Base-by-base conservation (phyloP, 2,888 invertebrate species). In the Phorcus lineatus region DNA sequence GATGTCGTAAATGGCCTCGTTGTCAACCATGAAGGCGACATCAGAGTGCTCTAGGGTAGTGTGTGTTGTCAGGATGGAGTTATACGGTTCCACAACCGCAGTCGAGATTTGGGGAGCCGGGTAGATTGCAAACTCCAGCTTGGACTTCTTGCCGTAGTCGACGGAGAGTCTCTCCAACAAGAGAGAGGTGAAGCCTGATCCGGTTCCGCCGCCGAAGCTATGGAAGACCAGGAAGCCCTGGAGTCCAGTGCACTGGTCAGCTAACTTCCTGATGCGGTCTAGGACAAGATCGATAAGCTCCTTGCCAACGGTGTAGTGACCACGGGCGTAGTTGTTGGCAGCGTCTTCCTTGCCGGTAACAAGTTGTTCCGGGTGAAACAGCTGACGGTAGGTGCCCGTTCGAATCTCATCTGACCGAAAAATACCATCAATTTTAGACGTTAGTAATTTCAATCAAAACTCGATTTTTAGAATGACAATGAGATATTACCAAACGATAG, bases 281-380 rank as follows among this genome's bases (percentile, higher is more conserved):
- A 92, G 84, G 1, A 90, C 95, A 0, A 96, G 87, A 83, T 96
- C 96, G 17, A 96, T 94, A 93, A 96, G 95, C 92, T 96, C 96
- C 70, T 94, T 94, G 0, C 98, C 98, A 92, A 98, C 97, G 87
- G 98, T 98, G 95, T 98, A 98, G 94, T 98, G 98, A 82, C 98
- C 98, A 91, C 98, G 96, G 82, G 98, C 98, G 88, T 98, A 98
- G 94, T 98, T 98, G 94, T 98, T 98, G 88, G 98, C 98, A 67
- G 98, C 98, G 92, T 98, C 98, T 94, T 98, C 98, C 94, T 98
- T 98, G 88, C 98, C 98, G 90, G 97, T 97, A 11, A 47, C 13
- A 47, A 47, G 47, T 47, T 47, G 47, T 47, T 47, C 47, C 4
- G 47, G 47, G 47, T 47, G 47, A 11, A 47, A 47, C 47, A 47